Evolutionary conservation across 2,113 vertebrate species (phyloP).

Genomic region (Procavia capensis): DNA sequence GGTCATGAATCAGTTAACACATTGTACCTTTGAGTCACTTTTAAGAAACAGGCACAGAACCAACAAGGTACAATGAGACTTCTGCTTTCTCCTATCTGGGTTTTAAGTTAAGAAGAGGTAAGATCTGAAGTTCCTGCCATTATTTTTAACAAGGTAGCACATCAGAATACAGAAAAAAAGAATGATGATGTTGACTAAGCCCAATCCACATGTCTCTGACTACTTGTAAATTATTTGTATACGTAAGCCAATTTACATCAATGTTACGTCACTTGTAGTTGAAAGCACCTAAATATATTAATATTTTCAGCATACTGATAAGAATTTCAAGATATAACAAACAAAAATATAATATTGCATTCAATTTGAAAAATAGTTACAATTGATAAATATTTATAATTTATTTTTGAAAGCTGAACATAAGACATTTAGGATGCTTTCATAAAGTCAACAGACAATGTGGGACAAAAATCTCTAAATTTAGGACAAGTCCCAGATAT

Average conservation of each 20-base stretch:
- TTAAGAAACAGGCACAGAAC: background rate
- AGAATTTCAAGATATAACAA: background rate
- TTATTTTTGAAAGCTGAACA: background rate
- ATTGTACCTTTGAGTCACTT: background rate
- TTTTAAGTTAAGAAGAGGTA: background rate
- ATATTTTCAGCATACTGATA: background rate
- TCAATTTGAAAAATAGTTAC: background rate
- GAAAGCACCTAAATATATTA: background rate
- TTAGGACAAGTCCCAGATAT: background rate
- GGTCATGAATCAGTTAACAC: background rate
- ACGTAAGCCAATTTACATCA: background rate
- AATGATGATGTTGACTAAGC: background rate
- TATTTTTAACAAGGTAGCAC: background rate
- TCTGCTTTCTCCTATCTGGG: background rate
- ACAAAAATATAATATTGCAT: background rate
- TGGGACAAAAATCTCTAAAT: background rate
- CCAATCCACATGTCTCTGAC: background rate
- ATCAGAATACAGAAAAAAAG: background rate
- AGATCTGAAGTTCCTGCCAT: background rate
- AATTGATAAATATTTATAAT: background rate
- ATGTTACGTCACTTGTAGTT: background rate
- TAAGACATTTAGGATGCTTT: background rate
- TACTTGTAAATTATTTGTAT: background rate
- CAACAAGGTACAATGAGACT: background rate
- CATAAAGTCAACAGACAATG: background rate